Base-by-base conservation (phyloP, 1,140 invertebrate genomes). In the Dendroctonus valens region DNA sequence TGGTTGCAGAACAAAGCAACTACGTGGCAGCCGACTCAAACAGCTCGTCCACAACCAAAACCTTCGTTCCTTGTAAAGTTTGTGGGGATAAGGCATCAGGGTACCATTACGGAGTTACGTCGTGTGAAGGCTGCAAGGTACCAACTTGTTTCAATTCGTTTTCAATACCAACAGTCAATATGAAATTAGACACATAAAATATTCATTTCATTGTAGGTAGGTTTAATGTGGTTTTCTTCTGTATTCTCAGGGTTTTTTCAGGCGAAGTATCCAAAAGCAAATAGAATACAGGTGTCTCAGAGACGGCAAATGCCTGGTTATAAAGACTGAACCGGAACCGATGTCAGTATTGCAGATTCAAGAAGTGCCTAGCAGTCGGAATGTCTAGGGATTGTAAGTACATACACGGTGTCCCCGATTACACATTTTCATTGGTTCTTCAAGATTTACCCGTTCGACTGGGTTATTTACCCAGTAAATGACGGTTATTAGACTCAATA, bases 91-190 rank as follows among this genome's bases (percentile, higher is more conserved):
- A 98, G 79, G 96, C 97, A 51, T 97, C 94, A 57, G 97, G 97
- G 38, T 99, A 99, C 81, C 97, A 99, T 81, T 99, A 99, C 87
- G 97, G 97, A 40, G 97, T 99, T 67, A 97, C 98, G 74, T 97
- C 95, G 60, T 99, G 97, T 82, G 97, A 99, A 84, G 97, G 97
- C 75, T 99, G 97, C 84, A 99, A 99, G 90, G 97, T 99, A 85
- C 42, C 42, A 46, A 46, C 42, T 46, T 46, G 12, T 50, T n/a
- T 26, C 26, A 26, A 26, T n/a, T n/a, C n/a, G n/a, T n/a, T n/a
- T n/a, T n/a, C n/a, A n/a, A n/a, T n/a, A n/a, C n/a, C n/a, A 26
- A 26, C 26, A 26, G 3, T 26, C 26, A 26, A 26, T 26, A 26
- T 26, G 3, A 26, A 26, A 26, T 26, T 1, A 26, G 26, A 26